Conservation (phyloP, 2,888 invertebrate genomes). For the Apeira syringaria region DNA sequence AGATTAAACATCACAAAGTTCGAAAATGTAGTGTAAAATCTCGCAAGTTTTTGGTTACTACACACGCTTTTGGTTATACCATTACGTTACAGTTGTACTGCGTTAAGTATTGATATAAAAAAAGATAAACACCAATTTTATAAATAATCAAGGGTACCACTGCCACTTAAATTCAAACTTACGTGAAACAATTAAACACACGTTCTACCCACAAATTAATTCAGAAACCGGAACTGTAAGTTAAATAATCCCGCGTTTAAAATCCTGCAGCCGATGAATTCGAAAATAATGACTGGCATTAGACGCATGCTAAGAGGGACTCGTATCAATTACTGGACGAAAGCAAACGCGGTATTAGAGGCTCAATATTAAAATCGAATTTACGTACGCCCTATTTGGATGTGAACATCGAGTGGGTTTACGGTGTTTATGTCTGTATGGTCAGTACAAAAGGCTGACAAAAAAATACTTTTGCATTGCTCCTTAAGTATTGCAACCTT, state of each 20-base stretch:
- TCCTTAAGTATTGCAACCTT: too few species aligned
- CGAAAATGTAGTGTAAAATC: too few species aligned
- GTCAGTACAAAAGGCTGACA: slow-evolving; percentile 33
- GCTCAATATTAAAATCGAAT: slow-evolving; percentile 81
- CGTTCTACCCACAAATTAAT: slow-evolving; percentile 45
- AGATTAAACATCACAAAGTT: too few species aligned
- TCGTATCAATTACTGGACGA: slow-evolving; percentile 74
- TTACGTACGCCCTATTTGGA: slow-evolving; percentile 58
- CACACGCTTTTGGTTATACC: too few species aligned
- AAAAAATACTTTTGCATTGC: too few species aligned
- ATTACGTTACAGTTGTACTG: too few species aligned
- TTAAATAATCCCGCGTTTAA: slow-evolving; percentile 71
- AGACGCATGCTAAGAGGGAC: slow-evolving; percentile 68
- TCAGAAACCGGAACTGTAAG: slow-evolving; percentile 29
- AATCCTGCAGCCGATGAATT: slow-evolving; percentile 70
- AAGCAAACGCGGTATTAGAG: slow-evolving; percentile 74
- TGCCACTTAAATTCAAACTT: slow-evolving; percentile 21
- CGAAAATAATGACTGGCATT: slow-evolving; percentile 81
- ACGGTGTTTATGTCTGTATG: slow-evolving; percentile 35
- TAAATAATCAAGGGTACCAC: too few species aligned
- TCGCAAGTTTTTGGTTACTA: too few species aligned
- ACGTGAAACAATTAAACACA: slow-evolving; percentile 36
- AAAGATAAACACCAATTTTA: too few species aligned
- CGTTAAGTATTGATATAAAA: too few species aligned
- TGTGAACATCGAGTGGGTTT: slow-evolving; percentile 21